A percentile compares a stretch with the other conserved stretches of the same genome.
These are phyloP conservation scores for Castor canadensis DNA, from an alignment of 2,113 vertebrate genomes.

Conservation along the genomic window DNA sequence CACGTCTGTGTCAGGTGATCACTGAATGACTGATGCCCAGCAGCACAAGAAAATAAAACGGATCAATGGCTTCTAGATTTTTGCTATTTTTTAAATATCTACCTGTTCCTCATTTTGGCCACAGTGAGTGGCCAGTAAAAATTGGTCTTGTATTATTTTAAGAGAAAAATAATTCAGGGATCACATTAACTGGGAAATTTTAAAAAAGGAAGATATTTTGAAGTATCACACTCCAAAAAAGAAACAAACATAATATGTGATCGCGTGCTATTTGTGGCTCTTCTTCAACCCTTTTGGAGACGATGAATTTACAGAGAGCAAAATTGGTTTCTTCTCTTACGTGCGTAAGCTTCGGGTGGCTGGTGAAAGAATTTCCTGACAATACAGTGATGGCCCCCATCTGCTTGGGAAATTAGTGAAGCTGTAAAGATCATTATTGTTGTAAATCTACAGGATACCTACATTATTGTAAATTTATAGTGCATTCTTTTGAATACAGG, in stretches of 20 bases:
- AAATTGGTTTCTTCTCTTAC: slow-evolving; percentile 1
- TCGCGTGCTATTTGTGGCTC: neutral
- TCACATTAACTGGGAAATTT: neutral
- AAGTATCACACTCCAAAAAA: neutral
- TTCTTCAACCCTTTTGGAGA: slow-evolving; percentile 5
- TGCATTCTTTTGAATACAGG: neutral
- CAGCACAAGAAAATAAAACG: neutral
- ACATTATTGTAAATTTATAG: neutral
- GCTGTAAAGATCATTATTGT: slow-evolving; percentile 58
- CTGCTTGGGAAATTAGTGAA: slow-evolving; percentile 54
- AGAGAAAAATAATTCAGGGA: neutral
- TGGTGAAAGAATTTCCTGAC: slow-evolving; percentile 59
- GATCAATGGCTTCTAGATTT: neutral
- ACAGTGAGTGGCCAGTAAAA: neutral
- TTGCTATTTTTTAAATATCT: neutral
- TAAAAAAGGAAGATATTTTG: neutral
- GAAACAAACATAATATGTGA: neutral
- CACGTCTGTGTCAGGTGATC: neutral
- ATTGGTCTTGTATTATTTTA: neutral
- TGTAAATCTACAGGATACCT: slow-evolving; percentile 43
- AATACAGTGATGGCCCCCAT: slow-evolving; percentile 32
- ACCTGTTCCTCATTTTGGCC: neutral
- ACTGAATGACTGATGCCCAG: neutral
- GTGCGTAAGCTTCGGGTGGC: slow-evolving; percentile 10
- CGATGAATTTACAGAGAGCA: neutral